Base-by-base conservation (phyloP, 2,113 vertebrate genomes). In the Parotia lawesii region DNA sequence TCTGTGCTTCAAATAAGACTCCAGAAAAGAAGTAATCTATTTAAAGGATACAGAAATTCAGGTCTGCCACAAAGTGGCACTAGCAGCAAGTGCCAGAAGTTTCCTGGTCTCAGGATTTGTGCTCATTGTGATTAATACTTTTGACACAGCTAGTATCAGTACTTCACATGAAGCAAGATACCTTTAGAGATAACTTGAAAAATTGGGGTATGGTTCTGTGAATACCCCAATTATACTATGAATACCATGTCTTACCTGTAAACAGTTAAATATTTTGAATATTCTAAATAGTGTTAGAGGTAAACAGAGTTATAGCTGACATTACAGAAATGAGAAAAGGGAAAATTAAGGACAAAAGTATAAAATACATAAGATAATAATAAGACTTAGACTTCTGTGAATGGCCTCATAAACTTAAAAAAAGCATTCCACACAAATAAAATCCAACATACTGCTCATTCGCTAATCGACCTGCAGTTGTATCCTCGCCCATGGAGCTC, bases 401-500 rank as follows among this genome's bases (percentile, higher is more conserved):
- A 83, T 8, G 7, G 54, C 73, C 3, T 57, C 0, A 7, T 40
- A 40, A 72, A 57, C 45, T 50, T 5, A 3, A 47, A 72, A 57
- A 67, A 72, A 12, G 14, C 15, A 40, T 10, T 28, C 7, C 35
- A 35, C 33, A 51, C 42, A 84, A 86, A 58, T 27, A 78, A 85
- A 65, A 75, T 40, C 31, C 20, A 85, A 15, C 28, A 47, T 20
- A 54, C 6, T 45, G 16, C 20, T 44, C 9, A 9, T 75, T 78
- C 0, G 5, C 35, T 56, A 29, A 57, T 27, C 0, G 1, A 72
- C n/a, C 20, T 82, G 29, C 15, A 23, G 7, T n/a, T 85, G 38
- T 24, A 71, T 28, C 40, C 23, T 15, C 38, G 42, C 9, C 35
- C 28, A 37, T 0, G 24, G 48, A 75, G 5, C 11, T 48, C 27